Conservation (phyloP, 2,888 invertebrate species). For the Synergus umbraculus region DNA sequence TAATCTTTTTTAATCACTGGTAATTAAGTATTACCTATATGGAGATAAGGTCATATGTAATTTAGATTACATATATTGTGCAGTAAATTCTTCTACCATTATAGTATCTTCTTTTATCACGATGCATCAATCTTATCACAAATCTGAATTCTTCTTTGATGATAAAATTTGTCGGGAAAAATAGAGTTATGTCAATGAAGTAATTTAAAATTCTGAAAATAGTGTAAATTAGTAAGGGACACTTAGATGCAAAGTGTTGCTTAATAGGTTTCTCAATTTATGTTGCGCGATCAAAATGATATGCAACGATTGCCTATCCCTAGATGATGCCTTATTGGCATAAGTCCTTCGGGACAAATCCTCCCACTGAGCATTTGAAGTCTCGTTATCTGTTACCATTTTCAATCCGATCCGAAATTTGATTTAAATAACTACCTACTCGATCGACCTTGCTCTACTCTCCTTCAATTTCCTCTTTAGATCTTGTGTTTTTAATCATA, state of each 20-base stretch:
- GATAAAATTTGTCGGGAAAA: background rate
- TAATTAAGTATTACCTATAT: background rate
- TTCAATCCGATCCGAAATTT: constrained; percentile 16
- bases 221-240: background rate
- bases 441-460: constrained; percentile 29
- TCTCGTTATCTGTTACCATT: constrained; percentile 33
- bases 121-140: background rate
- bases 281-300: constrained; percentile 33
- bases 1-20: background rate
- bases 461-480: constrained; percentile 9
- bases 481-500: constrained; percentile 24
- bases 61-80: background rate
- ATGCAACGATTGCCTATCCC: constrained; percentile 23
- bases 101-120: background rate
- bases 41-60: background rate
- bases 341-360: constrained; percentile 38
- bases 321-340: constrained; percentile 21
- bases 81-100: background rate
- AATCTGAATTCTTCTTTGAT: constrained; percentile 18
- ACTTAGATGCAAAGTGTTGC: constrained; percentile 2
- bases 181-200: background rate
- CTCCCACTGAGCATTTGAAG: constrained; percentile 27
- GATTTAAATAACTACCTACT: constrained; percentile 38
- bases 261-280: constrained; percentile 1
- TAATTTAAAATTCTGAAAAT: too few relatives aligned